These are phyloP conservation scores for Gambusia holbrooki DNA, from an alignment of 2,113 vertebrate genomes.

Conservation along the genomic window DNA sequence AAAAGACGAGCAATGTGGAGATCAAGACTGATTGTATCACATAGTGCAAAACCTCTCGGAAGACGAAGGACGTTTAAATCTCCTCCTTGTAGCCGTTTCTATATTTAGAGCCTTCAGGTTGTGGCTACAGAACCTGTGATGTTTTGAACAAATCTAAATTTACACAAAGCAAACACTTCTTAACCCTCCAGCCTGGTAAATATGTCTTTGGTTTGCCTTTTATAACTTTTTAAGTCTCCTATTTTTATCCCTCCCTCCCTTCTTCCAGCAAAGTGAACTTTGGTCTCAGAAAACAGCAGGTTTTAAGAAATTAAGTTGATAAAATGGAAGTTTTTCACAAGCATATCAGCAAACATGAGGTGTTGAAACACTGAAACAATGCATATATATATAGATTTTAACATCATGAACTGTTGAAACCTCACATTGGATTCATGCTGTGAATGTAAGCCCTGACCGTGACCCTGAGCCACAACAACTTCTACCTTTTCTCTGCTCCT, in stretches of 20 bases:
- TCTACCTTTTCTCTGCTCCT: conserved; percentile 5
- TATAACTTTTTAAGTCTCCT: conserved; percentile 1
- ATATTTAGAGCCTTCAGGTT: conserved; percentile 19
- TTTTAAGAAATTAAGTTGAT: conserved; percentile 39
- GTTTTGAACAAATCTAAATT: conserved; percentile 26
- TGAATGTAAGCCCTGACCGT: conserved; percentile 26
- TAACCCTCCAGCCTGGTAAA: conserved; percentile 9
- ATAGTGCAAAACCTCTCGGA: conserved; percentile 93
- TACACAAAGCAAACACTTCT: conserved; percentile 41
- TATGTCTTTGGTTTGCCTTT: background rate
- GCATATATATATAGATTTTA: background rate
- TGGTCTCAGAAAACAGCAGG: conserved; percentile 77
- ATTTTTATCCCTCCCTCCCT: background rate
- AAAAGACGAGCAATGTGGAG: conserved; percentile 77
- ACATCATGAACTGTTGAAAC: conserved; percentile 24
- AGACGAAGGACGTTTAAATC: conserved; percentile 65
- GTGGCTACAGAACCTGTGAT: conserved; percentile 27
- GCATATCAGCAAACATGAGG: conserved; percentile 34
- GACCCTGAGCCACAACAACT: conserved; percentile 46
- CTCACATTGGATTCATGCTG: conserved; percentile 20
- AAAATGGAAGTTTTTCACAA: conserved; percentile 12
- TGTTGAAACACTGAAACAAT: conserved; percentile 39
- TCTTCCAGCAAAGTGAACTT: conserved; percentile 68
- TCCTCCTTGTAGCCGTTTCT: conserved; percentile 3
- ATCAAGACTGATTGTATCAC: conserved; percentile 78